These are phyloP conservation scores for Listrodromus nycthemerus DNA, from an alignment of 2,888 invertebrate species.

Conservation along the genomic window DNA sequence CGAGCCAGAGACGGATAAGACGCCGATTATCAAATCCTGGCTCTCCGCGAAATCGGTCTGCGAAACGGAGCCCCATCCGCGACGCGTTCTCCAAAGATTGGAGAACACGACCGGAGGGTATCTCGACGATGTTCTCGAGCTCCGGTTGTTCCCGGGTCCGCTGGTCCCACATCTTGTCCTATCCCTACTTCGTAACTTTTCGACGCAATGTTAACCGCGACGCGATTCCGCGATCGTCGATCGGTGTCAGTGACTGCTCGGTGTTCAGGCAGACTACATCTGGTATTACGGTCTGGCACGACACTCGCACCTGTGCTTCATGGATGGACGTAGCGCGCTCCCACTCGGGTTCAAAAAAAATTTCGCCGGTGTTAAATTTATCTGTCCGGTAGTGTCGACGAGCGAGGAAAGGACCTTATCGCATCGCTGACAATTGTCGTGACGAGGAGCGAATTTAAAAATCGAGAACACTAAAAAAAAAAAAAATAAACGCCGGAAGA, in stretches of 20 bases:
- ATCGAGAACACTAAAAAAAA: neutral
- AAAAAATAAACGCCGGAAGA: neutral
- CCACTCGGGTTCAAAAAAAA: neutral
- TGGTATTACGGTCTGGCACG: conserved; percentile 31
- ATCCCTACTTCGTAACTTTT: conserved; percentile 50
- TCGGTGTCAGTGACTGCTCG: conserved; percentile 65
- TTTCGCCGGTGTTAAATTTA: neutral
- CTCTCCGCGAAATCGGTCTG: neutral
- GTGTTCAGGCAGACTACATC: conserved; percentile 60
- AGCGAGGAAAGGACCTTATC: neutral
- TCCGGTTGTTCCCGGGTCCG: conserved; percentile 34
- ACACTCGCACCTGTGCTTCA: conserved; percentile 12
- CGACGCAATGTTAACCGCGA: conserved; percentile 59
- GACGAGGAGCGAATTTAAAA: neutral
- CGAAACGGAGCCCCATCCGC: neutral
- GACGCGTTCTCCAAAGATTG: conserved; percentile 26
- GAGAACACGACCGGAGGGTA: conserved; percentile 25
- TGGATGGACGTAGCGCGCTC: neutral
- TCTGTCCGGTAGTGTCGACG: neutral
- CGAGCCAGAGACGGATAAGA: no score
- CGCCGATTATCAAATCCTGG: conserved; percentile 4
- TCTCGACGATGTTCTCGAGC: neutral
- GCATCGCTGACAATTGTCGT: neutral
- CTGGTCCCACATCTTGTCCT: conserved; percentile 16
- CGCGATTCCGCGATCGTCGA: conserved; percentile 63